These are phyloP conservation scores for Miichthys miiuy DNA, from an alignment of 2,797 vertebrate species.

Conservation along the genomic window DNA sequence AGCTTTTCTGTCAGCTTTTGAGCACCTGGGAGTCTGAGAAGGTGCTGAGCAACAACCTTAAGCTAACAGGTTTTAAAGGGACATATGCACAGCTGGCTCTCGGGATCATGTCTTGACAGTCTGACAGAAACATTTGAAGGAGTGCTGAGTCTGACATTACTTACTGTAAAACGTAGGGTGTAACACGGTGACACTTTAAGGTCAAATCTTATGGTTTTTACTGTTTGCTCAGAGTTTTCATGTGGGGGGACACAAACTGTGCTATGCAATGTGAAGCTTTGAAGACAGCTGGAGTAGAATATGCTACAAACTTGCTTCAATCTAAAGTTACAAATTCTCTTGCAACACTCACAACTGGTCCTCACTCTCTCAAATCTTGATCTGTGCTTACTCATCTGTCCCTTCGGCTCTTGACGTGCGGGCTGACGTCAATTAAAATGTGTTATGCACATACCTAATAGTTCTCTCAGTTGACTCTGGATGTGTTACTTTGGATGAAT, in stretches of 20 bases:
- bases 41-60: conserved; percentile 9
- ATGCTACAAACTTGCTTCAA: conserved; percentile 11
- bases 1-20: conserved; percentile 3
- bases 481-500: conserved; percentile 18
- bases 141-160: conserved; percentile 11
- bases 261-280: conserved; percentile 45
- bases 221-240: conserved; percentile 23
- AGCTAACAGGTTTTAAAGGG: conserved; percentile 14
- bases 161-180: conserved; percentile 28
- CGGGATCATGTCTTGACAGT: conserved; percentile 34
- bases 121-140: conserved; percentile 26
- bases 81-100: conserved; percentile 2
- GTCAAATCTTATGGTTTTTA: conserved; percentile 47
- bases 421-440: conserved; percentile 11
- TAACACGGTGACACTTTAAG: conserved; percentile 40
- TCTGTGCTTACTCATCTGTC: conserved; percentile 1
- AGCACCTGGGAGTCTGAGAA: conserved; percentile 12
- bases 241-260: conserved; percentile 23
- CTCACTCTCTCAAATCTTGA: conserved; percentile 29
- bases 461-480: conserved; percentile 17
- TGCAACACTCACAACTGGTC: not conserved
- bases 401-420: not conserved
- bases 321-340: conserved; percentile 14
- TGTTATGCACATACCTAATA: conserved; percentile 3
- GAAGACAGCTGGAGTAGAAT: conserved; percentile 44